phyloP scores from a whole-genome alignment of 2,113 vertebrate genomes.

The Euleptes europaea region DNA sequence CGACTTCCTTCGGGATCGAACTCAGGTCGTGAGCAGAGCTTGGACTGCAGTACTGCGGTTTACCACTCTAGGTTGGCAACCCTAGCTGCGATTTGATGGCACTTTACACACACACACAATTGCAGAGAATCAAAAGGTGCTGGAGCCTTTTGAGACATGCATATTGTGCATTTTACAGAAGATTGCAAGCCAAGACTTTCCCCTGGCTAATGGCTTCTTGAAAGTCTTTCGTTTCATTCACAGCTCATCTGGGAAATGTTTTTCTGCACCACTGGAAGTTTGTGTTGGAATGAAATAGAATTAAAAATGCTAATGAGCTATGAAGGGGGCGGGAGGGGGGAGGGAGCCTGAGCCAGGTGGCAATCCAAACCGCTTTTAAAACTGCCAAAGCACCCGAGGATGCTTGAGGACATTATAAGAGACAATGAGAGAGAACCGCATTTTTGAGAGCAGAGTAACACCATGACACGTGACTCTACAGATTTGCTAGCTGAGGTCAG shows the following conservation, averaged over 20 bases:
- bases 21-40: no score
- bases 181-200: conserved; percentile 65
- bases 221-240: conserved; percentile 68
- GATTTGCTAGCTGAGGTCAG: no score
- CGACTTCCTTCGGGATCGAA: no score
- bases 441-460: no score
- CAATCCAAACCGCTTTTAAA: background rate
- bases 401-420: background rate
- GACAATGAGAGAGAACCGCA: background rate
- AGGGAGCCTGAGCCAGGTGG: background rate
- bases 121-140: conserved; percentile 63
- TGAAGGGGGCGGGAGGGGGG: conserved; percentile 9
- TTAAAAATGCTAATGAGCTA: background rate
- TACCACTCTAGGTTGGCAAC: no score
- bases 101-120: no score
- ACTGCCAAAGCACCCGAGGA: background rate
- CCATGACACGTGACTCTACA: no score
- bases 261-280: conserved; percentile 57
- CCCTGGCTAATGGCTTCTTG: conserved; percentile 68
- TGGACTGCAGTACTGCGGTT: no score
- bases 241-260: conserved; percentile 66
- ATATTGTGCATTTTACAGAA: conserved; percentile 71
- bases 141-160: conserved; percentile 66
- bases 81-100: no score
- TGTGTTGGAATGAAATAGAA: conserved; percentile 57